These are phyloP conservation scores for Sinodicranocentrus sp. DNA, from an alignment of 2,888 invertebrate species.

Conservation along the genomic window DNA sequence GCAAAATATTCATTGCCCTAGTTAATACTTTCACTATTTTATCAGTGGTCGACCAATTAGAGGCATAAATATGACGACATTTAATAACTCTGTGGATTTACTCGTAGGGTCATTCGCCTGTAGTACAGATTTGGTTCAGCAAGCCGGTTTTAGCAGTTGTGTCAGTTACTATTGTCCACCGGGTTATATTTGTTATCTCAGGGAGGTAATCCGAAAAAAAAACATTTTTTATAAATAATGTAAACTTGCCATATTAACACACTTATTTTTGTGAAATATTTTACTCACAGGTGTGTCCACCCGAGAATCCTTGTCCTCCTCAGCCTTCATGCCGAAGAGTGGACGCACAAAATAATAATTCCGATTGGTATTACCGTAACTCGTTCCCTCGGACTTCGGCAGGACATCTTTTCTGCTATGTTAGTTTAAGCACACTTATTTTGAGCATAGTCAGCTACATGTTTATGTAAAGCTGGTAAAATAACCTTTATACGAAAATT, in stretches of 20 bases:
- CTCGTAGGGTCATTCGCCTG: constrained; percentile 68
- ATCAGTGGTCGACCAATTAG: no score
- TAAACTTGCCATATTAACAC: neutral
- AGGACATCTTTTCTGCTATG: constrained; percentile 24
- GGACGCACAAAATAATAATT: constrained; percentile 48
- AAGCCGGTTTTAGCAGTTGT: constrained; percentile 63
- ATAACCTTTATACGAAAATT: no score
- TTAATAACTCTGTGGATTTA: no score
- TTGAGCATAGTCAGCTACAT: constrained; percentile 17
- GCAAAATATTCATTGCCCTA: neutral
- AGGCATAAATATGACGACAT: no score
- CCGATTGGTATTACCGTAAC: constrained; percentile 49
- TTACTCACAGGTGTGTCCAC: constrained; percentile 68
- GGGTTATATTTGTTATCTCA: constrained; percentile 62
- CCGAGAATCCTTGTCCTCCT: constrained; percentile 69
- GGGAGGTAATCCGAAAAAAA: constrained; percentile 66
- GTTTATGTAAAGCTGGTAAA: neutral
- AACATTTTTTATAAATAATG: neutral
- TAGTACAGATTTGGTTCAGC: constrained; percentile 62
- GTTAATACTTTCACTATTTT: no score
- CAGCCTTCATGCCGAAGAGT: constrained; percentile 61
- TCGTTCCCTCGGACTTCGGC: constrained; percentile 15
- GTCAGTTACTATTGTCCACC: constrained; percentile 56
- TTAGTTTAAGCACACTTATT: constrained; percentile 17
- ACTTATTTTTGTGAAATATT: constrained; percentile 17